Evolutionary conservation across 2,797 vertebrate genomes (phyloP).

Genomic region (Diplodus sargus): DNA sequence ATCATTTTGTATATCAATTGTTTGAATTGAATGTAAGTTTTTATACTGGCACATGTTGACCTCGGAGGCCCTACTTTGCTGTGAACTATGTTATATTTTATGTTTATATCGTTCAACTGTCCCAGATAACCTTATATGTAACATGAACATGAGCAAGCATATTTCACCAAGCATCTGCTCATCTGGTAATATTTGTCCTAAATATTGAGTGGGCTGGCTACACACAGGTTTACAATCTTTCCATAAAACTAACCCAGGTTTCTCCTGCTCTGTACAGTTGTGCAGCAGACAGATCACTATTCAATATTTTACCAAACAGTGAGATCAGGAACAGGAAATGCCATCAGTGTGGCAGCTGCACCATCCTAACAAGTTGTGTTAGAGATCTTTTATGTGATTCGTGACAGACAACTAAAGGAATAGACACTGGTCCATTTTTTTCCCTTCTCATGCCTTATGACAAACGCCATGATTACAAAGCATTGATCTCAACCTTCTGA

Average conservation of each 20-base stretch:
- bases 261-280: neutral
- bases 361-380: neutral
- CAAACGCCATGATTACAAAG: neutral
- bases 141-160: neutral
- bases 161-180: neutral
- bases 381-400: conserved; percentile 15
- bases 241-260: no score
- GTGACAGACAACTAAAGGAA: neutral
- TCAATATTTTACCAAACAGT: conserved; percentile 1
- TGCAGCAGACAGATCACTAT: neutral
- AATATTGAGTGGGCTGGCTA: neutral
- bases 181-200: neutral
- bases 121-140: neutral
- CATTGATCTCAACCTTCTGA: neutral
- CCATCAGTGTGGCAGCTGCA: neutral
- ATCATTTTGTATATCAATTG: neutral
- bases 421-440: neutral
- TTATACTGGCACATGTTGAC: neutral
- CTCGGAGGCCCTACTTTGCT: neutral
- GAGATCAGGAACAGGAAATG: neutral
- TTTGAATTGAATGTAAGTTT: neutral
- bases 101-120: neutral
- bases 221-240: neutral
- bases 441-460: neutral
- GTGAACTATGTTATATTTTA: neutral